Conservation (phyloP, 1,140 invertebrate species). For the Dendrolimus punctatus region DNA sequence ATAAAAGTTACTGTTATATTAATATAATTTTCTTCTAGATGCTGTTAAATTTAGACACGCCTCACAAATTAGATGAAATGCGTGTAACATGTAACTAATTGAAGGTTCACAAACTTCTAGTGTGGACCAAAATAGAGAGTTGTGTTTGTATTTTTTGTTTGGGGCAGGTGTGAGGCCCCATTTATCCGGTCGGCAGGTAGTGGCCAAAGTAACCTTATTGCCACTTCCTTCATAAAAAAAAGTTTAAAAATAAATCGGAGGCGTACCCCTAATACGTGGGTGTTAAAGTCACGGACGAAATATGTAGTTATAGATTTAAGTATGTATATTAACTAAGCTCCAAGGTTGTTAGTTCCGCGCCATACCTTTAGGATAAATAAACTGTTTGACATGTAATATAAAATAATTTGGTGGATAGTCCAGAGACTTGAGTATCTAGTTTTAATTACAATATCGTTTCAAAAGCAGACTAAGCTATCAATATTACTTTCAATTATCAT, state of each 20-base stretch:
- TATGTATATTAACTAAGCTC: conserved; percentile 18
- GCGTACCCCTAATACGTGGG: conserved; percentile 29
- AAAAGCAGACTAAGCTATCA: no score
- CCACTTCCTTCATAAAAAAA: conserved; percentile 45
- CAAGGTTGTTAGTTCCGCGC: neutral
- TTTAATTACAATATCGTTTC: no score
- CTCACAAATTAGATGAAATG: no score
- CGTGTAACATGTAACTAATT: conserved; percentile 15
- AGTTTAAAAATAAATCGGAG: conserved; percentile 20
- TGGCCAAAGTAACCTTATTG: conserved; percentile 36
- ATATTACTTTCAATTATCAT: no score
- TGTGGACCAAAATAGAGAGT: conserved; percentile 43
- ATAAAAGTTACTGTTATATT: no score
- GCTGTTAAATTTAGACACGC: no score
- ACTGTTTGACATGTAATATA: no score
- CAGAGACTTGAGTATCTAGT: no score
- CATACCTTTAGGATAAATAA: no score
- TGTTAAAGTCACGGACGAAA: conserved; percentile 32
- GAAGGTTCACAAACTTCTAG: conserved; percentile 30
- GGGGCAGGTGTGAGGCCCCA: conserved; percentile 42
- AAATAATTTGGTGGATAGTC: no score
- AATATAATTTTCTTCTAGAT: no score
- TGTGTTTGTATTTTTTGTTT: conserved; percentile 53
- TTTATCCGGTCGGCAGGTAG: conserved; percentile 34
- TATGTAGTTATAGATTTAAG: conserved; percentile 21